Conservation (phyloP, 2,113 vertebrate genomes). For the Microcebus jonahi region DNA sequence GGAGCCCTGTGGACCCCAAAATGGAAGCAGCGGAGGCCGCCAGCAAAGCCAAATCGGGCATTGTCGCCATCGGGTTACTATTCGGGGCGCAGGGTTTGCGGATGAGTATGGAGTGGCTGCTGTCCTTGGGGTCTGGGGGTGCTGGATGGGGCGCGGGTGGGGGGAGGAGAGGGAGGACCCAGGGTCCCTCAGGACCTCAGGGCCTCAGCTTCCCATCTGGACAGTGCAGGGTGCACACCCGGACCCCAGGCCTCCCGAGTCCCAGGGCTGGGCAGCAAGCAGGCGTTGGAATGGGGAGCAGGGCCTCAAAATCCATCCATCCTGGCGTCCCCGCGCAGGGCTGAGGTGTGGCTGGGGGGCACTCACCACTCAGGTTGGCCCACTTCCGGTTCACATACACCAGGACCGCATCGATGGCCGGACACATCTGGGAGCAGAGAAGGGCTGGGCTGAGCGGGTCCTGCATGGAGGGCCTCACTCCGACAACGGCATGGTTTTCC, state of each 20-base stretch:
- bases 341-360: neutral
- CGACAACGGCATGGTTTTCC: neutral
- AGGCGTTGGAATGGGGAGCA: neutral
- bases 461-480: neutral
- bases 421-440: slow-evolving; percentile 79
- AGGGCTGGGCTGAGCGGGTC: neutral
- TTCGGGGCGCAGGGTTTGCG: neutral
- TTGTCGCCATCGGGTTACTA: rapidly evolving
- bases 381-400: slow-evolving; percentile 71
- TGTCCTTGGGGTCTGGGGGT: neutral
- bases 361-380: slow-evolving; percentile 52
- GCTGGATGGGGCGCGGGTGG: neutral
- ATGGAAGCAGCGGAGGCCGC: neutral
- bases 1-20: neutral
- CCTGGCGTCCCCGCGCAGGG: neutral
- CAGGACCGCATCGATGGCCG: slow-evolving; percentile 72
- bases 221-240: neutral
- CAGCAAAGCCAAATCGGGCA: neutral
- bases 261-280: neutral
- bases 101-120: too few species aligned
- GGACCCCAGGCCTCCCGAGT: neutral
- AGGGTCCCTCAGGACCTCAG: neutral
- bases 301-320: too few species aligned
- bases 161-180: neutral
- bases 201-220: neutral